These are phyloP conservation scores for Synaphobranchus kaupii DNA, from an alignment of 2,797 vertebrate genomes.

Conservation along the genomic window DNA sequence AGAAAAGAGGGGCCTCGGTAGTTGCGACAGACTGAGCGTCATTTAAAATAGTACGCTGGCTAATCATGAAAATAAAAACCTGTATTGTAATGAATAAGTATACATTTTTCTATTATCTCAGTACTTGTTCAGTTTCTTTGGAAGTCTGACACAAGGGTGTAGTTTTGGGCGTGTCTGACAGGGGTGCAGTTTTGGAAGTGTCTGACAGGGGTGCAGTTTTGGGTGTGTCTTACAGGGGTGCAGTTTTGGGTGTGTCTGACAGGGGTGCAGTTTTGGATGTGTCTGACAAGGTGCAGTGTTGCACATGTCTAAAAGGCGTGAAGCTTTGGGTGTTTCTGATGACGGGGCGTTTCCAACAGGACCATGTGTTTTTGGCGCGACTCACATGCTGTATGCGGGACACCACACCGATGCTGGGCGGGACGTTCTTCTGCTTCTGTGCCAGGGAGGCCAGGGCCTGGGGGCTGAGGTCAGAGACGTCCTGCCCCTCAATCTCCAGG, in stretches of 20 bases:
- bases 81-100: neutral
- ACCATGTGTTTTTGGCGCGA: neutral
- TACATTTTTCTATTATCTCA: neutral
- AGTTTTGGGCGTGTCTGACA: too few species aligned
- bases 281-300: too few species aligned
- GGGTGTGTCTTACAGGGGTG: too few species aligned
- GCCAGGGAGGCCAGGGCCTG: conserved; percentile 81
- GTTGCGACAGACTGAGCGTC: neutral
- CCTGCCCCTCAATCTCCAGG: conserved; percentile 92
- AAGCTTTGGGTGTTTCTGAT: too few species aligned
- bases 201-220: too few species aligned
- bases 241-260: too few species aligned
- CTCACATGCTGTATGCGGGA: conserved; percentile 78
- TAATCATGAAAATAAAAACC: neutral
- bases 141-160: too few species aligned
- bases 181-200: too few species aligned
- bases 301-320: too few species aligned
- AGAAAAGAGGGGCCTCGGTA: neutral
- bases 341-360: too few species aligned
- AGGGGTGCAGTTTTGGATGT: too few species aligned
- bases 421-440: conserved; percentile 81
- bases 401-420: conserved; percentile 94
- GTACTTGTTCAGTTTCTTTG: neutral
- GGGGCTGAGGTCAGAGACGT: conserved; percentile 83
- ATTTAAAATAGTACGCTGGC: neutral